These are phyloP conservation scores for Leptogaster cylindrica DNA, from an alignment of 2,888 invertebrate species.

Conservation along the genomic window DNA sequence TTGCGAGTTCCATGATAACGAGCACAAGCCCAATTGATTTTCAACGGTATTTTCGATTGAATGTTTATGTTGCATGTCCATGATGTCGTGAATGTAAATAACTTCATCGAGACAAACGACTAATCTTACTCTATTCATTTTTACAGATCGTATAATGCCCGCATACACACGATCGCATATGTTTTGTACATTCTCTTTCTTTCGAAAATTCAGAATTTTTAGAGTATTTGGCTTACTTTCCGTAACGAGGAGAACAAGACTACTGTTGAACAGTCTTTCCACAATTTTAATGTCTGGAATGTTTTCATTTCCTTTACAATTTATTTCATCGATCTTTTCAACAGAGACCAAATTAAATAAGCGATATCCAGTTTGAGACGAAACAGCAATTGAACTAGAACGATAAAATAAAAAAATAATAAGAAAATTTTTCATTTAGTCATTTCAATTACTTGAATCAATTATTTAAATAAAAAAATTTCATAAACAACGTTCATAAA, in stretches of 20 bases:
- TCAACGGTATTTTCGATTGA: slow-evolving; percentile 59
- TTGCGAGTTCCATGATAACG: slow-evolving; percentile 59
- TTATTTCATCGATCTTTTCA: slow-evolving; percentile 61
- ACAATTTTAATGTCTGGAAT: slow-evolving; percentile 56
- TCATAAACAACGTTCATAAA: too few species aligned
- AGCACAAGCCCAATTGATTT: slow-evolving; percentile 58
- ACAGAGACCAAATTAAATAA: slow-evolving; percentile 57
- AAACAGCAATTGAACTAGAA: slow-evolving; percentile 58
- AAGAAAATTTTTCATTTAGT: too few species aligned
- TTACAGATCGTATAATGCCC: slow-evolving; percentile 58
- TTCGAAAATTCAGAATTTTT: slow-evolving; percentile 61
- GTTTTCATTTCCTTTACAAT: slow-evolving; percentile 58
- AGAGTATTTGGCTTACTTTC: slow-evolving; percentile 59
- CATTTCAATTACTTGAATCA: too few species aligned
- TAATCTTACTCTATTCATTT: slow-evolving; percentile 60
- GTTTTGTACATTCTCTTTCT: slow-evolving; percentile 55
- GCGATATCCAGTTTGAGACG: slow-evolving; percentile 56
- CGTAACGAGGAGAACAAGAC: slow-evolving; percentile 60
- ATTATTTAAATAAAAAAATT: too few species aligned
- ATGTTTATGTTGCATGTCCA: slow-evolving; percentile 61
- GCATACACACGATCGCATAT: slow-evolving; percentile 62
- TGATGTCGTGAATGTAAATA: slow-evolving; percentile 62
- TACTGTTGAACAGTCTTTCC: slow-evolving; percentile 60
- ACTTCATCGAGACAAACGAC: slow-evolving; percentile 58
- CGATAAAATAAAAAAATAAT: too few species aligned